Percentiles rank a stretch among this genome's conserved stretches.
Evolutionary conservation across 2,888 invertebrate genomes (phyloP).

Genomic region (Tromatobia lineatoria): DNA sequence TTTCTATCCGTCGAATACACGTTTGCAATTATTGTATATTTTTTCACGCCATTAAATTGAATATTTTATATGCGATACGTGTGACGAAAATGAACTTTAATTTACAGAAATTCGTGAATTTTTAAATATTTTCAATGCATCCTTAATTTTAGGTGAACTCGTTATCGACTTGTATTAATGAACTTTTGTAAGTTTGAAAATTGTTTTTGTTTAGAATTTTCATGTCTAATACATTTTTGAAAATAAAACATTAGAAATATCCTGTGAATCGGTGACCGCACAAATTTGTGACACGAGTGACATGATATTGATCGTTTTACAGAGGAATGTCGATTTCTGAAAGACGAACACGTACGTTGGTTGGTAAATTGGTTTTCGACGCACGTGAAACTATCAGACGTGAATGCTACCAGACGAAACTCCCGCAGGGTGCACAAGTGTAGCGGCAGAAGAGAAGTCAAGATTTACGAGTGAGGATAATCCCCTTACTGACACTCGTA

Average conservation of each 20-base stretch:
- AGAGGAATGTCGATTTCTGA: neutral
- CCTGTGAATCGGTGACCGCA: neutral
- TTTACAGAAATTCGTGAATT: neutral
- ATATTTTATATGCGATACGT: no score
- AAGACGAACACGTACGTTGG: slow-evolving; percentile 16
- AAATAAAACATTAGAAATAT: neutral
- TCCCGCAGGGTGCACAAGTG: slow-evolving; percentile 1
- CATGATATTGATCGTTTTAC: neutral
- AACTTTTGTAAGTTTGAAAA: neutral
- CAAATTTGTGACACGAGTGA: neutral
- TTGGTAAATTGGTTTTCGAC: slow-evolving; percentile 20
- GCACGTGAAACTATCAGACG: slow-evolving; percentile 23
- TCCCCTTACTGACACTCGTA: slow-evolving; percentile 39
- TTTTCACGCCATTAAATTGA: no score
- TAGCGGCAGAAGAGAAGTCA: slow-evolving; percentile 11
- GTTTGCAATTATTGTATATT: no score
- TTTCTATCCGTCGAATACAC: no score
- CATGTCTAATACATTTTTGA: neutral
- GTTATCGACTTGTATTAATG: neutral
- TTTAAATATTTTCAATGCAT: neutral
- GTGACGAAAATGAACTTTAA: no score
- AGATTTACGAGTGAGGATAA: slow-evolving; percentile 53
- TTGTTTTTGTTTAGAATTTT: neutral
- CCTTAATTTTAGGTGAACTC: neutral
- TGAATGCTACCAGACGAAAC: slow-evolving; percentile 19